phyloP scores from a whole-genome alignment of 2,113 vertebrate genomes.

The Melanostigma gelatinosum region DNA sequence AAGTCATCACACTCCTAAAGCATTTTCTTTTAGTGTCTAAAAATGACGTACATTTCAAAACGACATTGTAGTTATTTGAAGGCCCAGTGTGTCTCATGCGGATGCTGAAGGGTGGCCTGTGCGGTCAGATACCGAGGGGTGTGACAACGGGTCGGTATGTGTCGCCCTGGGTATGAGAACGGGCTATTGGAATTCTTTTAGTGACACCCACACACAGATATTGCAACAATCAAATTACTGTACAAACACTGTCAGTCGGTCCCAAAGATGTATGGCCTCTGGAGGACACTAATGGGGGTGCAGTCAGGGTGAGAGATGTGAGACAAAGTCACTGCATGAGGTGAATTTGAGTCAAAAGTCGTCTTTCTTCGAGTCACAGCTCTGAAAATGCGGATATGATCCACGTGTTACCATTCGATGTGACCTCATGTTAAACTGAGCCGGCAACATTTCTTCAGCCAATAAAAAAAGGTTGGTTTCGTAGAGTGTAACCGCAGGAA shows the following conservation, averaged over 20 bases:
- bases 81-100: too few species aligned
- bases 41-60: too few species aligned
- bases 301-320: not conserved
- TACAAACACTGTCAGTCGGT: too few species aligned
- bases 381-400: not conserved
- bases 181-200: not conserved
- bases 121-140: too few species aligned
- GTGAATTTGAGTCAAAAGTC: not conserved
- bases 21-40: too few species aligned
- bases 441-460: not conserved
- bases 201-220: not conserved
- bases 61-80: too few species aligned
- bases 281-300: too few species aligned
- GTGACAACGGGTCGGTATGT: too few species aligned
- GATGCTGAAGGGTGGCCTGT: too few species aligned
- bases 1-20: too few species aligned
- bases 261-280: too few species aligned
- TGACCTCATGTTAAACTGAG: not conserved
- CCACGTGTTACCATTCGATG: not conserved
- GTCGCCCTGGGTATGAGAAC: too few species aligned
- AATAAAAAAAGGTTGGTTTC: conserved; percentile 2
- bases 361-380: not conserved
- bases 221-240: not conserved
- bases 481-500: not conserved
- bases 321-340: not conserved